phyloP scores from a whole-genome alignment of 2,888 invertebrate species.

The Lochmaea crataegi region DNA sequence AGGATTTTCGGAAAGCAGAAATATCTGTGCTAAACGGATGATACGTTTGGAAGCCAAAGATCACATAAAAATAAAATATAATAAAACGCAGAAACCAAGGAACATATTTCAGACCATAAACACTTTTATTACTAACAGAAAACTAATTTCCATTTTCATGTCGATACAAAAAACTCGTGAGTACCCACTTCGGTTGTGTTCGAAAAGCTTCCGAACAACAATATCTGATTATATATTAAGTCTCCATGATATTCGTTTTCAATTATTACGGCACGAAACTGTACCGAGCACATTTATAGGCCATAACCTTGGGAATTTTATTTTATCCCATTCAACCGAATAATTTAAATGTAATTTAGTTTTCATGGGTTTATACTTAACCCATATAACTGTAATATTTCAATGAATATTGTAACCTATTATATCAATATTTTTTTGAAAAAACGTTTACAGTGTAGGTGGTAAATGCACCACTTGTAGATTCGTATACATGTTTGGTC shows the following conservation, averaged over 20 bases:
- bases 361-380: no score
- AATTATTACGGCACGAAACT: not conserved
- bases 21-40: not conserved
- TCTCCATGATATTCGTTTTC: not conserved
- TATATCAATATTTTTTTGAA: no score
- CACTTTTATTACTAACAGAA: conserved; percentile 30
- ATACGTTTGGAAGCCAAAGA: no score
- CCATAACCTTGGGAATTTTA: no score
- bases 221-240: not conserved
- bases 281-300: no score
- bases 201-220: not conserved
- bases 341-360: no score
- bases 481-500: no score
- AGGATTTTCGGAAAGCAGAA: not conserved
- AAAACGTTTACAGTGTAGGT: no score
- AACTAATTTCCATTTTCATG: conserved; percentile 32
- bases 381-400: no score
- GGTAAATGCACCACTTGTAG: no score
- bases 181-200: not conserved
- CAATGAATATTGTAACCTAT: no score
- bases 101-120: conserved; percentile 31
- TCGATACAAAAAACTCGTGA: conserved; percentile 8
- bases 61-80: conserved; percentile 14
- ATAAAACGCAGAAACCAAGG: conserved; percentile 28
- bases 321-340: no score